Evolutionary conservation across 1,140 invertebrate genomes (phyloP).

Genomic region (Dryas iulia): DNA sequence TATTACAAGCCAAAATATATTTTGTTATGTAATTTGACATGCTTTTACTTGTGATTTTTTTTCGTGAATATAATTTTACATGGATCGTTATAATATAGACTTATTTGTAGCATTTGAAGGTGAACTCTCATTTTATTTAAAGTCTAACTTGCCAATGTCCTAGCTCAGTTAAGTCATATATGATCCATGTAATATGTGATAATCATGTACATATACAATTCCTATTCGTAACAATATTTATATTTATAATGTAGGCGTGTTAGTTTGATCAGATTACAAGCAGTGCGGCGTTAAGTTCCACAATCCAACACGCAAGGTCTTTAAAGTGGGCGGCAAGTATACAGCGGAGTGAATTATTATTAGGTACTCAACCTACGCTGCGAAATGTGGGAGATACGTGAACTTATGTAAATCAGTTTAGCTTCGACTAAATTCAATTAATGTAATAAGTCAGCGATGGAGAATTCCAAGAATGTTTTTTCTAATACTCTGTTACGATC

Average conservation of each 20-base stretch:
- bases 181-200: no score
- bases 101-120: no score
- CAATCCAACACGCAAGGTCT: neutral
- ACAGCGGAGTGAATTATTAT: neutral
- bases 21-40: neutral
- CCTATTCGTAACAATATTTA: no score
- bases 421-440: neutral
- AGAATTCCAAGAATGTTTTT: neutral
- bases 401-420: neutral
- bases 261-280: neutral
- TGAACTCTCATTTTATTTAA: no score
- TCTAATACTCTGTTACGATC: neutral
- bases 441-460: neutral
- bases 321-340: neutral
- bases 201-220: no score
- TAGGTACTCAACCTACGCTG: neutral
- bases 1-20: neutral
- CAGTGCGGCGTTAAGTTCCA: neutral
- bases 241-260: neutral
- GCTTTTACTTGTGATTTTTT: neutral
- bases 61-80: neutral
- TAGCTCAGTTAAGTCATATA: neutral
- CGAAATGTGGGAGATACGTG: neutral
- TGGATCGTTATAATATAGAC: neutral
- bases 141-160: no score